Evolutionary conservation across 2,797 vertebrate genomes (phyloP).

Genomic region (Synaphobranchus kaupii): DNA sequence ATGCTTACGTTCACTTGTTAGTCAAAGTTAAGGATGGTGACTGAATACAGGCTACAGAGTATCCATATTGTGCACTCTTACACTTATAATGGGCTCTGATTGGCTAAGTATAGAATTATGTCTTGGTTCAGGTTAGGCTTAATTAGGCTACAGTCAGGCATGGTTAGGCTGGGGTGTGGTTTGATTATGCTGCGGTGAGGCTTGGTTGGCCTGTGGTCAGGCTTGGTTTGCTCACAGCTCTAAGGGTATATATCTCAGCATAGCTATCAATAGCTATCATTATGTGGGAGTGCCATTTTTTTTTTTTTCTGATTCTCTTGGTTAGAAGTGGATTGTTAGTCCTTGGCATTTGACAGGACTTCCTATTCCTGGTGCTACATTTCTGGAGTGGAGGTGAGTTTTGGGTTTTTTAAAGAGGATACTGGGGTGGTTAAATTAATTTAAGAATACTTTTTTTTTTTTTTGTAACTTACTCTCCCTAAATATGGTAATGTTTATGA

Average conservation of each 20-base stretch:
- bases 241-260: background rate
- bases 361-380: background rate
- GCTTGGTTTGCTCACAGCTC: background rate
- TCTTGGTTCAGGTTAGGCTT: constrained; percentile 52
- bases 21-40: background rate
- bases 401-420: constrained; percentile 15
- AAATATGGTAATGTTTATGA: background rate
- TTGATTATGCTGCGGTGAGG: background rate
- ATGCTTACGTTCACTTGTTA: too few species aligned
- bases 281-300: background rate
- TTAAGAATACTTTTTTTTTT: constrained; percentile 18
- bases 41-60: background rate
- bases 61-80: background rate
- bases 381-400: background rate
- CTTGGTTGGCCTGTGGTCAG: background rate
- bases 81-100: background rate
- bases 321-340: background rate
- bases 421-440: background rate
- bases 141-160: background rate
- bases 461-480: background rate
- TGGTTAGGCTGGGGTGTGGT: constrained; percentile 30
- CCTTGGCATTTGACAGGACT: background rate
- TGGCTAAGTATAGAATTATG: constrained; percentile 50
- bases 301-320: background rate
- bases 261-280: background rate